These are phyloP conservation scores for Philypnodon macrostomus DNA, from an alignment of 2,797 vertebrate genomes.

Conservation along the genomic window DNA sequence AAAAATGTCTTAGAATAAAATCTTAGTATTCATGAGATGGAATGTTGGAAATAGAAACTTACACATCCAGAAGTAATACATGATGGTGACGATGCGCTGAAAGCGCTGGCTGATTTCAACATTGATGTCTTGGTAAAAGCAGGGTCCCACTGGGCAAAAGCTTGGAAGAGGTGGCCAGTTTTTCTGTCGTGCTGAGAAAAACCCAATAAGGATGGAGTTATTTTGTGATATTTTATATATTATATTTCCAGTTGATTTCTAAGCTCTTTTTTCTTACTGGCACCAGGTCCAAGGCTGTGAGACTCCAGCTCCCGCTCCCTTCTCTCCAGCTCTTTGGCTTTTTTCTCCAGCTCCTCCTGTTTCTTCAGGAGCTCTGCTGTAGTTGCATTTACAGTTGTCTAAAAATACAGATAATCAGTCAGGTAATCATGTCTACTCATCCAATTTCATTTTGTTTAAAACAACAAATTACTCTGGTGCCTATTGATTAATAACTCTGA, in stretches of 20 bases:
- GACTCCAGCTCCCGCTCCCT: constrained; percentile 89
- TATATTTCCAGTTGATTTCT: not conserved
- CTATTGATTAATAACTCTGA: no score
- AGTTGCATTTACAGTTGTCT: constrained; percentile 70
- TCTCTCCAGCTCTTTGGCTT: constrained; percentile 89
- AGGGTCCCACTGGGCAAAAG: constrained; percentile 91
- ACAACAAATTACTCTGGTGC: no score
- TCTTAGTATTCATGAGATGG: no score
- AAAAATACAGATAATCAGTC: constrained; percentile 14
- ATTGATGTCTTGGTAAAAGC: constrained; percentile 94
- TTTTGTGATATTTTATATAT: not conserved
- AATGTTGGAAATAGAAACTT: constrained; percentile 56
- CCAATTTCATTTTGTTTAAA: not conserved
- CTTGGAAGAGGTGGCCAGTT: constrained; percentile 94
- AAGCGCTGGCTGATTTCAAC: constrained; percentile 90
- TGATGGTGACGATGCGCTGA: constrained; percentile 87
- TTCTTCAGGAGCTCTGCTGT: constrained; percentile 88
- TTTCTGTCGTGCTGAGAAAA: constrained; percentile 82
- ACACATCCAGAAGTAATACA: constrained; percentile 99
- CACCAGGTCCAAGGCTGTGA: constrained; percentile 77
- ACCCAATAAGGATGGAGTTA: not conserved
- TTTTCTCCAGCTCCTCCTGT: constrained; percentile 94
- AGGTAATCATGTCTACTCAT: not conserved
- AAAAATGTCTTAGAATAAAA: no score
- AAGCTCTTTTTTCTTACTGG: constrained; percentile 73